Evolutionary conservation across 2,113 vertebrate genomes (phyloP).

Genomic region (Copsychus sechellarum): DNA sequence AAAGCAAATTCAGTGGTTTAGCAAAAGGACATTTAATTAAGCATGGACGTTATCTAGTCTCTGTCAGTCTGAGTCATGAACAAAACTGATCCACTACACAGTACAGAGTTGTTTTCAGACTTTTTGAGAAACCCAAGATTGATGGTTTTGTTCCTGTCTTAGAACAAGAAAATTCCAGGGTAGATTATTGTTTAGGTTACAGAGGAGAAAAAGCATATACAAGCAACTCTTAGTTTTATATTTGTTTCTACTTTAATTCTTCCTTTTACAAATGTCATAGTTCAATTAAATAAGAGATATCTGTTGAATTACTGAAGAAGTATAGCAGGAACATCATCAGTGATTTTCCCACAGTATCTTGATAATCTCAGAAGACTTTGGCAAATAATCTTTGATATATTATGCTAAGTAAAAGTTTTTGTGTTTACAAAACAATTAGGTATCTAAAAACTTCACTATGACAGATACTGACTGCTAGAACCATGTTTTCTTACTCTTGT

Average conservation of each 20-base stretch:
- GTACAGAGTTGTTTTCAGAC: background rate
- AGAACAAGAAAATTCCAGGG: background rate
- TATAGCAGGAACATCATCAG: background rate
- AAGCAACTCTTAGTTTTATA: background rate
- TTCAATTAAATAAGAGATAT: background rate
- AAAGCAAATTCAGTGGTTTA: background rate
- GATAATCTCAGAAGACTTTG: background rate
- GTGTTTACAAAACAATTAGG: background rate
- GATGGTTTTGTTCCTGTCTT: background rate
- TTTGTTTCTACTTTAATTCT: background rate
- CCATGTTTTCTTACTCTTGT: background rate
- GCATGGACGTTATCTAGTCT: background rate
- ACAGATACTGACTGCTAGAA: background rate
- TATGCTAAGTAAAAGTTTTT: background rate
- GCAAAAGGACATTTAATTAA: background rate
- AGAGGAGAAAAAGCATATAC: background rate
- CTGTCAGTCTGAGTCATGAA: background rate
- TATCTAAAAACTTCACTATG: background rate
- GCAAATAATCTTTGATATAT: background rate
- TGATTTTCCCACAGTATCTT: background rate
- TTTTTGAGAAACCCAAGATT: background rate
- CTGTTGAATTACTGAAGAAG: background rate
- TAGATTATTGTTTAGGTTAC: background rate
- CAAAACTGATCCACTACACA: background rate
- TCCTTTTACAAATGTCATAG: background rate